Base-by-base conservation (phyloP, 2,797 vertebrate genomes). In the Coregonus suidteri region DNA sequence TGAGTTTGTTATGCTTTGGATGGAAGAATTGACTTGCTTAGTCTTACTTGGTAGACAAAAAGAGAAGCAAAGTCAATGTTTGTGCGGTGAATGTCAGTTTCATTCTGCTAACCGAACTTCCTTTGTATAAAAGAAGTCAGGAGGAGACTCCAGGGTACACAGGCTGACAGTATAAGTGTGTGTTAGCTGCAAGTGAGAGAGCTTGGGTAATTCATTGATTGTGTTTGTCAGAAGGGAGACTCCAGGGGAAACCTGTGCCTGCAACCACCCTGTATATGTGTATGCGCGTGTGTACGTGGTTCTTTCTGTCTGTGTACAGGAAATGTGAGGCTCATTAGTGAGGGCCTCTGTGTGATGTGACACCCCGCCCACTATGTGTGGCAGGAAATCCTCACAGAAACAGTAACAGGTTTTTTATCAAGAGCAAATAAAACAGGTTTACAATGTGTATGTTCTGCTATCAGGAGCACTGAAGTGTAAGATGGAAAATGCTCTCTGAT, bases 41-140 rank as follows among this genome's bases (percentile, higher is more conserved):
- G 25, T 67, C 3, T 31, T 31, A 34, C 30, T 34, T 67, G 30
- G 4, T 5, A 1, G 65, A 31, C 65, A 37, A 35, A 68, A 35
- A 68, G 31, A 68, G 66, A 35, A 37, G 66, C 34, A 34, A 30
- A 37, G 20, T 68, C 31, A 68, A 34, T 4, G 30, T 15, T 16
- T 11, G 47, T 37, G 9, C 13, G 81, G 84, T 83, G 56, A 79
- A 86, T 92, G 92, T 92, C 89, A 87, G 89, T 94, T 92, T 93
- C 89, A 86, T 76, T 92, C 88, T 90, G 85, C 52, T 72, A 86
- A 83, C 72, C 71, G 2, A 78, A 92, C 89, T 94, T 94, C 92
- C 93, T 92, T 90, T 92, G 77, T 81, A 76, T 83, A 41, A 93
- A 85, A 90, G 90, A 94, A 93, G 91, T 86, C 89, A 78, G 82